A percentile compares a stretch with the other conserved stretches of the same genome.
Evolutionary conservation across 2,888 invertebrate genomes (phyloP).

Genomic region (Cryptocephalus moraei): DNA sequence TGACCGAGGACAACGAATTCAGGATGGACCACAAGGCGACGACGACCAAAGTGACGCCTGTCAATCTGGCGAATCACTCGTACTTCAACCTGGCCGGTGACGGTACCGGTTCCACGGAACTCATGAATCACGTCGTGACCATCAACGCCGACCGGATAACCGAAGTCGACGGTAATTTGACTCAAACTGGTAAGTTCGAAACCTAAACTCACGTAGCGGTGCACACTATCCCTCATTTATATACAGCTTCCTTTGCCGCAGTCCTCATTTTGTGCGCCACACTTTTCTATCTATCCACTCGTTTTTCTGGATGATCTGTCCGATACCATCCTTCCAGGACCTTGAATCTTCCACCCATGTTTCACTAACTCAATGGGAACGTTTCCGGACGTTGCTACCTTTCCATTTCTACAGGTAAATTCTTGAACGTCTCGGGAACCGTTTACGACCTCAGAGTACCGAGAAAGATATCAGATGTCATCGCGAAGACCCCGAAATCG

Average conservation of each 20-base stretch:
- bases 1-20: constrained; percentile 64
- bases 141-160: constrained; percentile 71
- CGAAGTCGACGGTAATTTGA: constrained; percentile 53
- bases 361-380: too few relatives aligned
- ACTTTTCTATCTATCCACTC: too few relatives aligned
- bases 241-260: too few relatives aligned
- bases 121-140: constrained; percentile 58
- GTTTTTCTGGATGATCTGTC: too few relatives aligned
- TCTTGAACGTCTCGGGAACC: constrained; percentile 58
- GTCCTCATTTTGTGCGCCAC: too few relatives aligned
- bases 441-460: constrained; percentile 63
- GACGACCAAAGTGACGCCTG: constrained; percentile 65
- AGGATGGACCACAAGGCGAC: constrained; percentile 65
- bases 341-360: too few relatives aligned
- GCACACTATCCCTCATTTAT: too few relatives aligned
- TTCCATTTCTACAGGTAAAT: constrained; percentile 56
- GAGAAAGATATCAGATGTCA: constrained; percentile 51
- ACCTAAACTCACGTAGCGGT: not conserved
- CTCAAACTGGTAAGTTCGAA: constrained; percentile 57
- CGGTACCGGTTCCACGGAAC: constrained; percentile 52
- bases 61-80: constrained; percentile 80
- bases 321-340: too few relatives aligned
- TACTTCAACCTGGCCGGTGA: constrained; percentile 91
- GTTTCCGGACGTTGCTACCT: too few relatives aligned
- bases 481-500: constrained; percentile 50